A percentile compares a stretch with the other conserved stretches of the same genome.
phyloP scores from a whole-genome alignment of 2,888 invertebrate species.

The Stictocephala bisonia region DNA sequence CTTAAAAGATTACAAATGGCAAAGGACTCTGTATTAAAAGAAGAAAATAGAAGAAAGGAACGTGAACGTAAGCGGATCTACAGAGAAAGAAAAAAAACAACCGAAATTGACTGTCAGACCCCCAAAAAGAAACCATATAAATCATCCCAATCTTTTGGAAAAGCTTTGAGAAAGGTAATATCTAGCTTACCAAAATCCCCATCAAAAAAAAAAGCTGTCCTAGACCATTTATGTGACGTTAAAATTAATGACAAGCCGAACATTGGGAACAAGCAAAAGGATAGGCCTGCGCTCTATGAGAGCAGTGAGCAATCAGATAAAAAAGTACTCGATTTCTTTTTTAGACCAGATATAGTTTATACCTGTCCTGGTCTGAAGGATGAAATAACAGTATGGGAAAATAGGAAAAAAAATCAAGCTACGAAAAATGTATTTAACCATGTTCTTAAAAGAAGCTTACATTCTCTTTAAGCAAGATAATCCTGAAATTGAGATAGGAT shows the following conservation, averaged over 20 bases:
- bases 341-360: neutral
- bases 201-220: conserved; percentile 13
- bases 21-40: conserved; percentile 1
- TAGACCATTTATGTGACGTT: neutral
- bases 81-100: too few relatives aligned
- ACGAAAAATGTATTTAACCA: neutral
- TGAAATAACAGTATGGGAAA: neutral
- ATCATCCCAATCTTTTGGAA: conserved; percentile 12
- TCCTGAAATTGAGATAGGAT: neutral
- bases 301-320: too few relatives aligned
- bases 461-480: neutral
- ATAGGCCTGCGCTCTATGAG: neutral
- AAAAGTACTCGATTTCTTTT: neutral
- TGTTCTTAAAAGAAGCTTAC: conserved; percentile 29
- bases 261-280: neutral
- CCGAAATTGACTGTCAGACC: too few relatives aligned
- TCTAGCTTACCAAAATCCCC: conserved; percentile 21
- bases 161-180: conserved; percentile 18
- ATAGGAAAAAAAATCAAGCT: too few relatives aligned
- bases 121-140: conserved; percentile 22
- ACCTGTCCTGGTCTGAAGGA: conserved; percentile 2
- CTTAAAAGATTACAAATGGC: conserved; percentile 19
- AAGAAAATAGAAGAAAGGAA: conserved; percentile 9
- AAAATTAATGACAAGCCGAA: neutral
- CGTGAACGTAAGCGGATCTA: conserved; percentile 11